Base-by-base conservation (phyloP, 2,113 vertebrate species). In the Arizona elegans region DNA sequence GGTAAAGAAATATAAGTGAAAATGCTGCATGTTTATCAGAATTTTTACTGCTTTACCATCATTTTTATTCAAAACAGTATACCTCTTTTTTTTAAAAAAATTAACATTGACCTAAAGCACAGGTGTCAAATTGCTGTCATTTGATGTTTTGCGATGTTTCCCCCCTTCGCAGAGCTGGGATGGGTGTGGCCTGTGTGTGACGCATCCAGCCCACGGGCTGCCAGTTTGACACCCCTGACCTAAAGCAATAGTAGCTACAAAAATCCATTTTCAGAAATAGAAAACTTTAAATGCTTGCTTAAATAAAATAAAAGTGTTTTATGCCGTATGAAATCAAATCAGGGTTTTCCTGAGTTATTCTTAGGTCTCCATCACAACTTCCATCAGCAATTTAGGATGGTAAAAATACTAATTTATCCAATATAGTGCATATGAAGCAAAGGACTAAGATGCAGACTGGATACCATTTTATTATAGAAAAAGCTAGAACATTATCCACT, bases 1-100 rank as follows among this genome's bases (percentile, higher is more conserved):
- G 99, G 99, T 99, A 96, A 90, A 93, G 96, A 24, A 21, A 24
- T 85, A 33, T 26, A 65, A 70, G 92, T 86, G 23, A 50, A 62
- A n/a, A 53, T 17, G 24, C 90, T 54, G 47, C 87, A 43, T 70
- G 50, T 70, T 23, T 33, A 89, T 54, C 21, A 75, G 17, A 86
- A 38, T 4, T 43, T 21, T 54, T 85, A 24, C 52, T 33, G 1
- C 43, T 87, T 17, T 9, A 26, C 8, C 2, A 38, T 19, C 33
- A 23, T n/a, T 55, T 53, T 86, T 53, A 87, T 26, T 58, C n/a
- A 58, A 55, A 23, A 10, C 87, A 89, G 3, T 89, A 38, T 13
- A 87, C 9, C 33, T 88, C 11, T 56, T 88, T 29, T 56, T 88
- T 26, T 5, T 0, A 23, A 88, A 88, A 8, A 88, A 88, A 58